A percentile compares a stretch with the other conserved stretches of the same genome.
These are phyloP conservation scores for Pterophyllum scalare DNA, from an alignment of 2,113 vertebrate species.

Conservation along the genomic window DNA sequence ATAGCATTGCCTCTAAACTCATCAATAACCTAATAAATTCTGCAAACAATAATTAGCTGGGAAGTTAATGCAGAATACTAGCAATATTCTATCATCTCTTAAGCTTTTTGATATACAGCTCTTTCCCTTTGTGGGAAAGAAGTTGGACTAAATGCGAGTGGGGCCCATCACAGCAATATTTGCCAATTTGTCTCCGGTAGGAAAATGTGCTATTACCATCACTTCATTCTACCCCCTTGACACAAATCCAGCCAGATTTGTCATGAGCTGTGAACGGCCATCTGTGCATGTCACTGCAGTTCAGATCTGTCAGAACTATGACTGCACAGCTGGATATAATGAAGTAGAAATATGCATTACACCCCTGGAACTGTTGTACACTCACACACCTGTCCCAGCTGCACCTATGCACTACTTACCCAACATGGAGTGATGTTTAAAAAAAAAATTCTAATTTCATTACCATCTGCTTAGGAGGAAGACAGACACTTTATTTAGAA, in stretches of 20 bases:
- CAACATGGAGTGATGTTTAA: background rate
- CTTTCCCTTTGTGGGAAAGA: background rate
- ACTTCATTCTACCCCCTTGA: conserved; percentile 3
- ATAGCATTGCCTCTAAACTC: conserved; percentile 11
- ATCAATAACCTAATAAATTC: conserved; percentile 32
- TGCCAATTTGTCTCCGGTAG: background rate
- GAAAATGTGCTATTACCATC: conserved; percentile 26
- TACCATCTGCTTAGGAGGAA: conserved; percentile 59
- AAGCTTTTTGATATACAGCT: background rate
- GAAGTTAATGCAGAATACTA: conserved; percentile 8
- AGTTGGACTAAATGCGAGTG: background rate
- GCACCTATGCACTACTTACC: conserved; percentile 41
- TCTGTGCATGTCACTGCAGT: conserved; percentile 28
- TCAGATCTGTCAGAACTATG: conserved; percentile 36
- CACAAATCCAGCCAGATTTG: conserved; percentile 36
- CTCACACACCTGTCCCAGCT: conserved; percentile 61
- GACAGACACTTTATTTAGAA: conserved; percentile 47
- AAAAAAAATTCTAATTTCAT: conserved; percentile 53
- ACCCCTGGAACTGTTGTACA: conserved; percentile 45
- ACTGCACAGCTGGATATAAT: conserved; percentile 61
- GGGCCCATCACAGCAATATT: background rate
- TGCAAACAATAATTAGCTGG: conserved; percentile 28
- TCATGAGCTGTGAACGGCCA: conserved; percentile 26
- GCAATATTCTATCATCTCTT: conserved; percentile 23
- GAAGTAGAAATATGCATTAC: conserved; percentile 48